These are phyloP conservation scores for Halisarca cf. caerulea DNA, from an alignment of 37 sponge, comb jelly and placozoan genomes.

Conservation along the genomic window DNA sequence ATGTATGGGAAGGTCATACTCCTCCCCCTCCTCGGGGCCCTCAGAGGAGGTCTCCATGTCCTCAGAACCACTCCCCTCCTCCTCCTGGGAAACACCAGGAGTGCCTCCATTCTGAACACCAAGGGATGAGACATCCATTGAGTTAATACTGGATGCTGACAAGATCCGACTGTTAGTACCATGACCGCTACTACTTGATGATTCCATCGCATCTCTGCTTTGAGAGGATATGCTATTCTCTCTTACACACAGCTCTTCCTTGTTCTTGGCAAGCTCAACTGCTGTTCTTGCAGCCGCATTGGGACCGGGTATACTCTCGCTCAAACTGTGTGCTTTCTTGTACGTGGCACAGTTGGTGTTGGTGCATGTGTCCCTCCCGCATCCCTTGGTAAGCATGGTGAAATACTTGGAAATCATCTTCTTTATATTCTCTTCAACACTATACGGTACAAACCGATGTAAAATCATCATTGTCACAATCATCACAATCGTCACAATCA, in stretches of 20 bases:
- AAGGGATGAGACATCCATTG: too few species aligned
- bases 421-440: neutral
- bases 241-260: conserved; percentile 11
- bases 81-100: neutral
- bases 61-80: neutral
- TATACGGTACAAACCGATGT: neutral
- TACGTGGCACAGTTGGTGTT: conserved; percentile 74
- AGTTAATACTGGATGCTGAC: too few species aligned
- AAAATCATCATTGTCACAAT: too few species aligned
- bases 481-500: too few species aligned
- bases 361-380: conserved; percentile 55
- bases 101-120: too few species aligned
- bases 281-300: conserved; percentile 79
- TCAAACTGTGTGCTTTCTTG: neutral
- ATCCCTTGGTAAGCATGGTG: conserved; percentile 77
- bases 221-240: neutral
- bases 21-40: neutral
- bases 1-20: neutral
- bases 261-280: conserved; percentile 18
- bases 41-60: neutral
- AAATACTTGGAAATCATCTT: conserved; percentile 45
- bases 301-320: neutral
- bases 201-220: too few species aligned
- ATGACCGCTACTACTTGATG: too few species aligned
- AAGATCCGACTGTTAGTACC: too few species aligned